A percentile compares a stretch with the other conserved stretches of the same genome.
phyloP scores from a whole-genome alignment of 92 coral and sea anemone genomes.

The Pocillopora meandrina region DNA sequence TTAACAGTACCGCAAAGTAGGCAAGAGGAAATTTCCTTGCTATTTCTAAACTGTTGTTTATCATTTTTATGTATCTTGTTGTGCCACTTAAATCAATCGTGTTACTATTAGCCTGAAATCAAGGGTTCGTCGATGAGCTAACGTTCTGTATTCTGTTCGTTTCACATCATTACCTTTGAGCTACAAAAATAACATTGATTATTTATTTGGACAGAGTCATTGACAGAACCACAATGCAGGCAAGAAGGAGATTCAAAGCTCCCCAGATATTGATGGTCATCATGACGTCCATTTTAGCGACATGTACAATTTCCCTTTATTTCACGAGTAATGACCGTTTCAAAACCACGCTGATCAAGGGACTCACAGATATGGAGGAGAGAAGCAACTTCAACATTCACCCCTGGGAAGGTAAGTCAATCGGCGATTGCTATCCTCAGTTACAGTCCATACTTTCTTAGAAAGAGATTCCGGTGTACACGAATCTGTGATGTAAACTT shows the following conservation, averaged over 20 bases:
- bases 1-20: too few species aligned
- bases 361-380: background rate
- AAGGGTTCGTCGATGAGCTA: too few species aligned
- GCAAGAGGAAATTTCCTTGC: too few species aligned
- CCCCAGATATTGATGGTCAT: background rate
- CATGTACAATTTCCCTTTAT: background rate
- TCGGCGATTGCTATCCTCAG: background rate
- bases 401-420: constrained; percentile 43
- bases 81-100: too few species aligned
- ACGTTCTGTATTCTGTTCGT: too few species aligned
- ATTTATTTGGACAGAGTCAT: background rate
- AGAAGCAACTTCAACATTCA: constrained; percentile 13
- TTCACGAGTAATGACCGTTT: background rate
- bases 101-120: too few species aligned
- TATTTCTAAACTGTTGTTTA: too few species aligned
- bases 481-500: too few species aligned
- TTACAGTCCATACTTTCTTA: background rate
- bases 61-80: too few species aligned
- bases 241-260: constrained; percentile 26
- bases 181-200: background rate
- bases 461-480: too few species aligned
- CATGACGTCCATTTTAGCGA: background rate
- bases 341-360: background rate
- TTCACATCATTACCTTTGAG: too few species aligned
- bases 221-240: background rate